phyloP scores from a whole-genome alignment of 2,888 invertebrate species.

The Caenorhabditis sp. region DNA sequence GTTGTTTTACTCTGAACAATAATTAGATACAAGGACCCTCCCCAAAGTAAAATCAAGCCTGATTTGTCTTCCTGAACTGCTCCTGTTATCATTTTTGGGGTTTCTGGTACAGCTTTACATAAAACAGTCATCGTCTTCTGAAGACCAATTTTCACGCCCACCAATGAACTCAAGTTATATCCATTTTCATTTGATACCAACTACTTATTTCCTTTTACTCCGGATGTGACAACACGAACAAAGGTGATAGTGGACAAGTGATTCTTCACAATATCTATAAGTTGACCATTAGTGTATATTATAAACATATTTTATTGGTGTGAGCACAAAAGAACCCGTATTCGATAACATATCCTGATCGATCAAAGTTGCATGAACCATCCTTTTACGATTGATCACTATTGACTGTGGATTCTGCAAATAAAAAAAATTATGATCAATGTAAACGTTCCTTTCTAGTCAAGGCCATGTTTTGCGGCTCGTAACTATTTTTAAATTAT shows the following conservation, averaged over 20 bases:
- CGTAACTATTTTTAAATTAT: too few species aligned
- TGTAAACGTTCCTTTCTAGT: too few species aligned
- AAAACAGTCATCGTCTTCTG: neutral
- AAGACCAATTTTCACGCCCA: neutral
- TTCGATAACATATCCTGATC: neutral
- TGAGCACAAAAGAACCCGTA: neutral
- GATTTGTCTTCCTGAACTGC: neutral
- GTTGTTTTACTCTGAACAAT: neutral
- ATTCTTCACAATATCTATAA: neutral
- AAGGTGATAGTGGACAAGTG: neutral
- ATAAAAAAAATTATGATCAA: too few species aligned
- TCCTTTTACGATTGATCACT: too few species aligned
- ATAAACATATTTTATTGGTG: neutral
- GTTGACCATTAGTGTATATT: neutral
- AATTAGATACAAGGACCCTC: neutral
- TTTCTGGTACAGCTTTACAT: neutral
- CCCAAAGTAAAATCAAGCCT: neutral
- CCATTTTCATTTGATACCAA: neutral
- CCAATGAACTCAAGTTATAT: too few species aligned
- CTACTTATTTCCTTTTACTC: neutral
- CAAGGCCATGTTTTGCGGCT: too few species aligned
- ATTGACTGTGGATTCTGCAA: too few species aligned
- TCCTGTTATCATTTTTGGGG: neutral
- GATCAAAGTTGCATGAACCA: too few species aligned
- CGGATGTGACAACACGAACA: neutral